Evolutionary conservation across 2,888 invertebrate genomes (phyloP).

Genomic region (Tigriopus californicus): DNA sequence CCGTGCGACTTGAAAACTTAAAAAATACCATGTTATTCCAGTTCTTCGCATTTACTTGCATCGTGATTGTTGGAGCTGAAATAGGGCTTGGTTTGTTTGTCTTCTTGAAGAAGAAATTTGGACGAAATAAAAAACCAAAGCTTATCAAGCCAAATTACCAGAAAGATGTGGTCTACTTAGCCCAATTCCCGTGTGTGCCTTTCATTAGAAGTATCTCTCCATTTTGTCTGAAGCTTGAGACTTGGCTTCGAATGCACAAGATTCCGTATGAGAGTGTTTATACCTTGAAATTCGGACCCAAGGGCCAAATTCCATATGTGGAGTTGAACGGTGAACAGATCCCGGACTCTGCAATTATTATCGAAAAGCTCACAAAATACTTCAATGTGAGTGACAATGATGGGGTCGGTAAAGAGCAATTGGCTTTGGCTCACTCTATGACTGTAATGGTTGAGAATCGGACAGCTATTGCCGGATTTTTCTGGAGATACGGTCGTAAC

Average conservation of each 20-base stretch:
- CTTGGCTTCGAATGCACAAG: background rate
- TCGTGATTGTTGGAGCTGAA: no score
- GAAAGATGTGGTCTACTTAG: background rate
- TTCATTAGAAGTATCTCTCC: background rate
- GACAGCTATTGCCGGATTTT: background rate
- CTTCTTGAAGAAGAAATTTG: no score
- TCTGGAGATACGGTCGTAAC: background rate
- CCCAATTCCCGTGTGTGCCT: background rate
- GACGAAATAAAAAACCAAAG: background rate
- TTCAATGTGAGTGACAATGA: background rate
- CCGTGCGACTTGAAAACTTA: no score
- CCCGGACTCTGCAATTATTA: background rate
- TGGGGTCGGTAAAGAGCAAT: background rate
- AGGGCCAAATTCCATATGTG: background rate
- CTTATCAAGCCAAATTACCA: background rate
- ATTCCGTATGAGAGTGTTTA: background rate
- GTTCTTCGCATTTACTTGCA: no score
- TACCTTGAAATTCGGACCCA: background rate
- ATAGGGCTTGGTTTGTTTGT: no score
- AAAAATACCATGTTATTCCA: no score
- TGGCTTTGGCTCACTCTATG: background rate
- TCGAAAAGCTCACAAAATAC: background rate
- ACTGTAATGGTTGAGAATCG: background rate
- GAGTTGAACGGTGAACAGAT: constrained; percentile 4
- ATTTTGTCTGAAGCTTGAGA: background rate